Conservation (phyloP, 2,888 invertebrate genomes). For the Magallana nippona region DNA sequence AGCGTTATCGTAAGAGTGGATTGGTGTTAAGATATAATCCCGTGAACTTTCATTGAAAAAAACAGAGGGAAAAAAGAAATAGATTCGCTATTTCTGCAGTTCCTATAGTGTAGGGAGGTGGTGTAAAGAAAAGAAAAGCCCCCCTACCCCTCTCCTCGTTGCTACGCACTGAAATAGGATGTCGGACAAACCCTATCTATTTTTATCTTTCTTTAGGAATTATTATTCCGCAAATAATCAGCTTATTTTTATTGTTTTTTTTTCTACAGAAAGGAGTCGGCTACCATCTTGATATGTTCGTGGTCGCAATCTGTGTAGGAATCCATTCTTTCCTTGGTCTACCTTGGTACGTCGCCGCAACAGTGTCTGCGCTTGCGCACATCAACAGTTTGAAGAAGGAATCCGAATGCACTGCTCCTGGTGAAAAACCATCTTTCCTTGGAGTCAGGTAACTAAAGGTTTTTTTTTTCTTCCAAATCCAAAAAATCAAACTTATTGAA, state of each 20-base stretch:
- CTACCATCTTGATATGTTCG: conserved; percentile 95
- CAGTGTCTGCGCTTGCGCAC: conserved; percentile 97
- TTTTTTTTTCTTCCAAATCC: background rate
- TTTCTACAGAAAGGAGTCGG: conserved; percentile 93
- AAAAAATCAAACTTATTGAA: background rate
- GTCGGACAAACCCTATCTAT: no score
- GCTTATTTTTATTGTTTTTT: background rate
- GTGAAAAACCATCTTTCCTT: conserved; percentile 97
- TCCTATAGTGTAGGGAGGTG: no score
- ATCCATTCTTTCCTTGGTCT: conserved; percentile 94
- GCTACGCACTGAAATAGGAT: no score
- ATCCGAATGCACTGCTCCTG: conserved; percentile 97
- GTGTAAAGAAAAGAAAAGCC: no score
- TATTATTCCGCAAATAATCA: no score
- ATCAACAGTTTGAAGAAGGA: conserved; percentile 97
- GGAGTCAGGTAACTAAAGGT: conserved; percentile 86
- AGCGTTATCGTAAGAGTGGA: no score
- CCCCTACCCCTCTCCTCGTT: no score
- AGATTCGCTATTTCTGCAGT: no score
- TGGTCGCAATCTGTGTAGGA: conserved; percentile 91
- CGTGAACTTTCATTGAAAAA: no score
- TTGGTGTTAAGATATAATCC: no score
- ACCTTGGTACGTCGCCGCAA: conserved; percentile 92
- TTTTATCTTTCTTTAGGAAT: no score
- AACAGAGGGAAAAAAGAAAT: no score